A percentile compares a stretch with the other conserved stretches of the same genome.
phyloP scores from a whole-genome alignment of 2,797 vertebrate species.

The Botia kubotai region DNA sequence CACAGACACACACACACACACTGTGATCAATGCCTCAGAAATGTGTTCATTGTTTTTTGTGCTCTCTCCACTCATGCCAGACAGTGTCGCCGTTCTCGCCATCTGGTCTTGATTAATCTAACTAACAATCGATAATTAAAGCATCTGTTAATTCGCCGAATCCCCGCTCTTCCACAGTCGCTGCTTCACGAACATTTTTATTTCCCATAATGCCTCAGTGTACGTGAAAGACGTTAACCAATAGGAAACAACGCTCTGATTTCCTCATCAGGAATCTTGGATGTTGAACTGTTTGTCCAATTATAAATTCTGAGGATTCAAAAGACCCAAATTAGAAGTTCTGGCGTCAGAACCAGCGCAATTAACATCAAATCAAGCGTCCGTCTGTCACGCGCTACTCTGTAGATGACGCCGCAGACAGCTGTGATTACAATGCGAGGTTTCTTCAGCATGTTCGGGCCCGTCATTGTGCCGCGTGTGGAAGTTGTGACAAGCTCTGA shows the following conservation, averaged over 20 bases:
- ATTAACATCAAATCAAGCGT: slow-evolving; percentile 10
- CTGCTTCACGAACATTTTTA: slow-evolving; percentile 37
- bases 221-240: background rate
- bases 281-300: background rate
- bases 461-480: slow-evolving; percentile 38
- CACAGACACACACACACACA: slow-evolving; percentile 1
- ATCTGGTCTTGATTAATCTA: slow-evolving; percentile 81
- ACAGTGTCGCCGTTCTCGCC: slow-evolving; percentile 57
- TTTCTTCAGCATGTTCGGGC: slow-evolving; percentile 8
- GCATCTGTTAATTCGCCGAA: slow-evolving; percentile 71
- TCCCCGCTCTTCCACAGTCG: slow-evolving; percentile 1
- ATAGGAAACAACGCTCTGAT: background rate
- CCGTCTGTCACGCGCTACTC: background rate
- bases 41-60: slow-evolving; percentile 21
- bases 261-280: background rate
- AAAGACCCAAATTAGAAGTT: background rate
- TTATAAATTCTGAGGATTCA: background rate
- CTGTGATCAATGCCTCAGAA: slow-evolving; percentile 13
- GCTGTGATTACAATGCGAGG: slow-evolving; percentile 41
- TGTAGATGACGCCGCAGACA: slow-evolving; percentile 19
- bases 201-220: background rate
- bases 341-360: slow-evolving; percentile 60
- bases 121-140: slow-evolving; percentile 79
- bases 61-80: slow-evolving; percentile 9
- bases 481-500: slow-evolving; percentile 69